Evolutionary conservation across 2,113 vertebrate genomes (phyloP).

Genomic region (Hypomesus transpacificus): DNA sequence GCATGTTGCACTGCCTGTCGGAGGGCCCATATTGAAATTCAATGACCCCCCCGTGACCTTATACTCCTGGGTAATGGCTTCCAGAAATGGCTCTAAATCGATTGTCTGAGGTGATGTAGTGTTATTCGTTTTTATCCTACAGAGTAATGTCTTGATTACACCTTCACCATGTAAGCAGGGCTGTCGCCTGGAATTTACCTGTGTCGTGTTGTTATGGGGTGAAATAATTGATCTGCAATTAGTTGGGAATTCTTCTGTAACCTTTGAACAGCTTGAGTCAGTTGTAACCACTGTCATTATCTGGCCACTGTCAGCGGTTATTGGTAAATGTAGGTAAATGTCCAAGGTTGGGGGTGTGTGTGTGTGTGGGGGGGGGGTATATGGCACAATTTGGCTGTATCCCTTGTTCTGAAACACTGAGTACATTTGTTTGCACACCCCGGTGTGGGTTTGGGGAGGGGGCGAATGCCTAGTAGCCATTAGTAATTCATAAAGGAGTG

Average conservation of each 20-base stretch:
- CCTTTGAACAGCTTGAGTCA: too few species aligned
- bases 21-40: constrained; percentile 79
- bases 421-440: not conserved
- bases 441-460: constrained; percentile 45
- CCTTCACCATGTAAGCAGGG: constrained; percentile 11
- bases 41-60: constrained; percentile 78
- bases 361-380: not conserved
- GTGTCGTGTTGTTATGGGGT: constrained; percentile 21
- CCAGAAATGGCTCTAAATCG: constrained; percentile 63
- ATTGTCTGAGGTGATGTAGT: constrained; percentile 42
- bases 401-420: constrained; percentile 25
- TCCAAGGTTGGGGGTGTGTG: not conserved
- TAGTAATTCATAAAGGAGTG: constrained; percentile 60
- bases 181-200: constrained; percentile 23
- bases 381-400: constrained; percentile 14
- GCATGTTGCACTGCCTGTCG: constrained; percentile 56
- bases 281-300: too few species aligned
- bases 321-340: constrained; percentile 14
- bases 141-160: constrained; percentile 39
- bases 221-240: not conserved
- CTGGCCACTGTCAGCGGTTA: not conserved
- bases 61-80: constrained; percentile 80
- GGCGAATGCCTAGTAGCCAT: constrained; percentile 48
- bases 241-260: too few species aligned
- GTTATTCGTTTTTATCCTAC: constrained; percentile 29